Evolutionary conservation across 2,113 vertebrate species (phyloP), one percentile per base, ranked within the genome.

Genomic region (Daubentonia madagascariensis): DNA sequence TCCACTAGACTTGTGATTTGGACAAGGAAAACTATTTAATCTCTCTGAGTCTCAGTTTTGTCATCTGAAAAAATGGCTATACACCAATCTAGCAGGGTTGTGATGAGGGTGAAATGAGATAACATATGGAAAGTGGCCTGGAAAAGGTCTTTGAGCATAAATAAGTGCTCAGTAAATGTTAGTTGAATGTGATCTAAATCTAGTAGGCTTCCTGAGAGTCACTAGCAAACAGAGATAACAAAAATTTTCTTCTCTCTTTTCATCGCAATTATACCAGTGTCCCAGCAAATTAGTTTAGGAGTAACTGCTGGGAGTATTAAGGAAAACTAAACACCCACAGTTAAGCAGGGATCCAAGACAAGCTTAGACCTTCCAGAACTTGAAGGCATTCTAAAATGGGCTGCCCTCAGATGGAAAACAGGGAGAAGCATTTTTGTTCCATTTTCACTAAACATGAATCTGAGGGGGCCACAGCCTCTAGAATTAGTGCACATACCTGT

Each of bases 401-500:
- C 40, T 91, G 28, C 9, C 54, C 28, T 10, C 7, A 10, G 3
- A 50, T 68, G 40, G 6, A 87, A 95, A 92, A 50, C 35, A 57
- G 63, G 28, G 67, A 84, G 61, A 91, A 1, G 0, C 10, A 81
- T 76, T n/a, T 85, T 79, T 96, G 90, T 35, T 91, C 30, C 95
- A 96, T 85, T 96, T 95, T 97, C 30, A 96, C 32, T 90, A 84
- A 75, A 43, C 13, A 18, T 12, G 68, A 92, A 23, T 40, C 32
- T 43, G 68, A 67, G 28, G 32, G 11, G 48, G 7, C 25, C 1
- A 6, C 6, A 40, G 52, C 40, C 20, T 37, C 84, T 85, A 96
- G 67, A 97, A 48, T 79, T 48, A 95, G 87, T 75, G 97, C 94
- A 98, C 98, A 63, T 96, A 99, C 99, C 99, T 99, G 99, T 99